Conservation (phyloP, 64 coral and sea anemone species). For the Porites lutea region DNA sequence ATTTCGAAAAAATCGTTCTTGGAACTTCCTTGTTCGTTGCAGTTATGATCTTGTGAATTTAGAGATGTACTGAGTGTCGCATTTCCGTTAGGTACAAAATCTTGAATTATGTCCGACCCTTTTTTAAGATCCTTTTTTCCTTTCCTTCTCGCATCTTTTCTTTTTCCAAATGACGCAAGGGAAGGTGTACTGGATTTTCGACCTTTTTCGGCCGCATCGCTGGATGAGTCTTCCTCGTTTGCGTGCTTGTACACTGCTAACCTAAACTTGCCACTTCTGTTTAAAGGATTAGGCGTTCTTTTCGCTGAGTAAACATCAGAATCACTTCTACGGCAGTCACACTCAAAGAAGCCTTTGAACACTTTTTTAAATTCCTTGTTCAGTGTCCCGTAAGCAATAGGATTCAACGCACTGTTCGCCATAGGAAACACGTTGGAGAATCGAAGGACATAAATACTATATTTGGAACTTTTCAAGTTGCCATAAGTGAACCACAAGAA, state of each 20-base stretch:
- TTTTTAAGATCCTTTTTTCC: not conserved
- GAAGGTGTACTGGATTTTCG: conserved; percentile 16
- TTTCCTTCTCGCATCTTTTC: not conserved
- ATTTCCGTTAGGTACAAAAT: not conserved
- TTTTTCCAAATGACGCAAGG: not conserved
- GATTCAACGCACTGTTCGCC: conserved; percentile 93
- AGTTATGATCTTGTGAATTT: not conserved
- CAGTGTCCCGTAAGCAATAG: conserved; percentile 88
- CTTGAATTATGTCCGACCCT: not conserved
- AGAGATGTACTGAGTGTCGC: not conserved
- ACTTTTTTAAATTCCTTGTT: conserved; percentile 92
- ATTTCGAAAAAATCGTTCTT: not conserved
- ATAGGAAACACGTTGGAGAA: conserved; percentile 95
- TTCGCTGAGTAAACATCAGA: not conserved
- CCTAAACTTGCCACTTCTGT: conserved; percentile 28
- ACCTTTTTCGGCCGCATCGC: not conserved
- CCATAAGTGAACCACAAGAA: conserved; percentile 80
- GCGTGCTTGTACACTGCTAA: conserved; percentile 61
- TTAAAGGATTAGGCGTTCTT: not conserved
- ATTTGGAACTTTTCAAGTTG: conserved; percentile 49
- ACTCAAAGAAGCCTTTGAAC: conserved; percentile 88
- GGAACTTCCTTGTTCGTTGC: not conserved
- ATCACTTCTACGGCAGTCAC: conserved; percentile 42
- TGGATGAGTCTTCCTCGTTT: not conserved
- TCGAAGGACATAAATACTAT: conserved; percentile 78